phyloP scores from a whole-genome alignment of 2,113 vertebrate species.

The Scytalopus superciliaris region DNA sequence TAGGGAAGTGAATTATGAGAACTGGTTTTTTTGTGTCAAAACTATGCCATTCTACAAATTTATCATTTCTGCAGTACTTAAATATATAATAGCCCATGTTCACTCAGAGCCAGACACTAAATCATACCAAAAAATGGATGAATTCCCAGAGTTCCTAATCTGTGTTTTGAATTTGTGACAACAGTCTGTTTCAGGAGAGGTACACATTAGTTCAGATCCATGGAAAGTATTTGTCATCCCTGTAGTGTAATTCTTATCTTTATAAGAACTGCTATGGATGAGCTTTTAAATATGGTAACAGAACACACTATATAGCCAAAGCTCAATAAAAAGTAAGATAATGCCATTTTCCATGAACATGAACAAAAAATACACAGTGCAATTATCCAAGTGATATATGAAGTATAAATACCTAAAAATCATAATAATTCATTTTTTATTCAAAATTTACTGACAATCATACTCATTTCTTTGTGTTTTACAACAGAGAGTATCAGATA shows the following conservation, averaged over 20 bases:
- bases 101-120: background rate
- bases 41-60: background rate
- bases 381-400: background rate
- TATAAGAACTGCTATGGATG: background rate
- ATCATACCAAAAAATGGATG: background rate
- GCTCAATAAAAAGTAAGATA: background rate
- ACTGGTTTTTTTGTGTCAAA: background rate
- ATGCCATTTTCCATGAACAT: background rate
- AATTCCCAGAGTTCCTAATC: background rate
- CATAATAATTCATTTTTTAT: background rate
- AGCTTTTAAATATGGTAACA: background rate
- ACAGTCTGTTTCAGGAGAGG: background rate
- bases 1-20: background rate
- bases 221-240: background rate
- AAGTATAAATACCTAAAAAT: background rate
- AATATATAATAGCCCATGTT: background rate
- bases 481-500: background rate
- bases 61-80: background rate
- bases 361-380: background rate
- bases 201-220: background rate
- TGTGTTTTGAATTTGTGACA: background rate
- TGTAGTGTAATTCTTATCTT: background rate
- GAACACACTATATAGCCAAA: background rate
- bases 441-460: background rate
- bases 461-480: background rate